Conservation (phyloP, 2,797 vertebrate genomes). For the Thalassophryne amazonica region DNA sequence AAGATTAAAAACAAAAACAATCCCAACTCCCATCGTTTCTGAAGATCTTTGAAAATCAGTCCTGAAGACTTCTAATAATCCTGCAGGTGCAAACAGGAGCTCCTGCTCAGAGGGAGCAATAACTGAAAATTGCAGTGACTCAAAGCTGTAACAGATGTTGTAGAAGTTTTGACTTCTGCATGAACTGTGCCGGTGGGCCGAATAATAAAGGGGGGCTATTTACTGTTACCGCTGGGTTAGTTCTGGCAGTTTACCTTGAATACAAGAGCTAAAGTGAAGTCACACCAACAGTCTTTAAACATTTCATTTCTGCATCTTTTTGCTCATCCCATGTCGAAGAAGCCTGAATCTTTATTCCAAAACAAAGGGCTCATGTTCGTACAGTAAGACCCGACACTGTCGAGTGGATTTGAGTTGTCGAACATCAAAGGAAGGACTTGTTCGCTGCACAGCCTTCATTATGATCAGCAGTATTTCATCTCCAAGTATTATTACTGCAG, state of each 20-base stretch:
- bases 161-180: not conserved
- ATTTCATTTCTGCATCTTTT: not conserved
- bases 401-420: not conserved
- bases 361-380: constrained; percentile 10
- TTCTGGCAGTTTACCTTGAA: no score
- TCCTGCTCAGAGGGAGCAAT: no score
- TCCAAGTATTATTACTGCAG: not conserved
- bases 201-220: constrained; percentile 51
- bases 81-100: no score
- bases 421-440: not conserved
- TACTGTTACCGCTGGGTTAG: constrained; percentile 2
- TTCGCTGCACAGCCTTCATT: not conserved
- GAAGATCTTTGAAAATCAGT: no score
- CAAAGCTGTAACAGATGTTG: not conserved
- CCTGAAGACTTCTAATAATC: no score
- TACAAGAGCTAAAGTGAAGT: no score
- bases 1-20: no score
- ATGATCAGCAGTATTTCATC: not conserved
- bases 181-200: constrained; percentile 29
- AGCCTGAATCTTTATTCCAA: not conserved
- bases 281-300: no score
- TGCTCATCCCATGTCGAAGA: not conserved
- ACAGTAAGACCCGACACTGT: no score
- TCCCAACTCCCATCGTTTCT: no score
- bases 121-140: not conserved